Evolutionary conservation across 2,113 vertebrate genomes (phyloP), one percentile per base, ranked within the genome.

Genomic region (Felis catus): DNA sequence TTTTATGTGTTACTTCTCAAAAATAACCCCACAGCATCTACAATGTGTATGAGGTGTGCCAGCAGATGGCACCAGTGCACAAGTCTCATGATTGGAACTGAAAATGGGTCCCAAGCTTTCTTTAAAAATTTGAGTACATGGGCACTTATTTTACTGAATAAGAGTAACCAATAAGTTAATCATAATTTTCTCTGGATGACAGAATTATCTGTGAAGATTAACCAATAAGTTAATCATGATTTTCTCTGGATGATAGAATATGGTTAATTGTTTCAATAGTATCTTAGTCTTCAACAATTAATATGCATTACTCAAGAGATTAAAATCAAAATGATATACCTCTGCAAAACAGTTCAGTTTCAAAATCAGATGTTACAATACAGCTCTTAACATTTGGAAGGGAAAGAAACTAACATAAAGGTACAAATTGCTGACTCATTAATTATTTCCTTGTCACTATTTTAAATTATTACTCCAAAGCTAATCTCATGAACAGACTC

Each of bases 51-150:
- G 15, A 61, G 7, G 2, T 18, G 0, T 0, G 13, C 45, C 97
- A 94, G 80, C 63, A 97, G 96, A 83, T 83, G 95, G 95, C 48
- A 4, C 61, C 45, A 87, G 63, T 39, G 53, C 15, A 11, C 29
- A 19, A 25, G 61, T 68, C 29, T 80, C 53, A 13, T 1, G 39
- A 68, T 33, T 3, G 11, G 63, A 74, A 39, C 27, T 39, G 33
- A 19, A 53, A 5, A 8, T 21, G 11, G 0, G 31, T 63, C 11
- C 70, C 36, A 27, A 51, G 39, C 8, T 93, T 93, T 70, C 61
- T 71, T 55, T 70, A 31, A 63, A 94, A 15, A 90, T 55, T 15
- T 70, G 63, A 84, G 12, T 16, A 36, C 15, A 61, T 23, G 58
- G 18, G 41, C 33, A 55, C 7, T 15, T 36, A 66, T 36, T 78